Percentiles rank a stretch among this genome's conserved stretches.
These are phyloP conservation scores for Isurus oxyrinchus DNA, from an alignment of 2,113 vertebrate species.

Conservation along the genomic window DNA sequence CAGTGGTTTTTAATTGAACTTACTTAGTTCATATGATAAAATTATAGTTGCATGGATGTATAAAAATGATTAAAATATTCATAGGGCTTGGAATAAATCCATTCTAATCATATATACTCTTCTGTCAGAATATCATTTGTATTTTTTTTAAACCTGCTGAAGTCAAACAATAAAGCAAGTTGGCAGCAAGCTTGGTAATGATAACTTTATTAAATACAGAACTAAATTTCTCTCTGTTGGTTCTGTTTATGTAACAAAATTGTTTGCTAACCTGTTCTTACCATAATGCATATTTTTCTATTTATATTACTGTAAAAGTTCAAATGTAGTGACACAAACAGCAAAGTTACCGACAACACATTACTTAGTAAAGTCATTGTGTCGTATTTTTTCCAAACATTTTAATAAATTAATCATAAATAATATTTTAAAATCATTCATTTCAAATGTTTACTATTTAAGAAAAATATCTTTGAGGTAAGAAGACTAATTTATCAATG, in stretches of 20 bases:
- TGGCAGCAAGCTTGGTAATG: background rate
- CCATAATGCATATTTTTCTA: background rate
- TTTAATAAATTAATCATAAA: background rate
- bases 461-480: background rate
- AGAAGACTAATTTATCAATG: background rate
- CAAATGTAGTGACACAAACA: background rate
- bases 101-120: background rate
- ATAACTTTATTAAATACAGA: constrained; percentile 45
- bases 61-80: constrained; percentile 7
- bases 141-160: background rate
- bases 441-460: background rate
- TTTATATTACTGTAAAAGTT: background rate
- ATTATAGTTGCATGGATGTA: background rate
- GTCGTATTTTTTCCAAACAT: background rate
- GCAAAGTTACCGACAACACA: background rate
- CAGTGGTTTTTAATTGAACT: background rate
- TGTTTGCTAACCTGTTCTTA: background rate
- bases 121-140: background rate
- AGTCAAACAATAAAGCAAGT: background rate
- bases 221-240: constrained; percentile 42
- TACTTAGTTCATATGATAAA: background rate
- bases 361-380: background rate
- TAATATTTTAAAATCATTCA: background rate
- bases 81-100: background rate
- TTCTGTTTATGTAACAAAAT: constrained; percentile 3